phyloP scores from a whole-genome alignment of 2,797 vertebrate genomes.

The Holocentrus rufus region DNA sequence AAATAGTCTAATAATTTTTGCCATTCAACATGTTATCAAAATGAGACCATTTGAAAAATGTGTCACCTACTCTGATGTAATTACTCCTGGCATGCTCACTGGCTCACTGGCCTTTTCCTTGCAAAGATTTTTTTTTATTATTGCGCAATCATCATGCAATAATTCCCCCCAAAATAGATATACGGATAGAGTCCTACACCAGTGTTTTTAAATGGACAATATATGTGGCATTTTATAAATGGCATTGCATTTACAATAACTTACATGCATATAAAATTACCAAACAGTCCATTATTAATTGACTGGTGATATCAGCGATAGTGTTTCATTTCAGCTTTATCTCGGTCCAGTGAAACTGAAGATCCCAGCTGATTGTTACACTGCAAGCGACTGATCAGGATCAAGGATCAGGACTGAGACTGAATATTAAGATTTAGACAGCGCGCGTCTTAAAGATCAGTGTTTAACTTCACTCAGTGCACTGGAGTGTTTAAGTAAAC shows the following conservation, averaged over 20 bases:
- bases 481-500: slow-evolving; percentile 17
- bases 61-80: no score
- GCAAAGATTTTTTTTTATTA: neutral
- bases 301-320: neutral
- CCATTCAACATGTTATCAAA: slow-evolving; percentile 4
- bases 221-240: no score
- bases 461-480: slow-evolving; percentile 10
- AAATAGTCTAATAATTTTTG: slow-evolving; percentile 14
- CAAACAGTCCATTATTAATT: neutral
- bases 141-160: no score
- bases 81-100: no score
- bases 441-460: slow-evolving; percentile 18
- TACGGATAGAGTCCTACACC: no score
- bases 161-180: no score
- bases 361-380: neutral
- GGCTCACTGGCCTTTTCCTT: neutral
- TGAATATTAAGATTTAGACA: slow-evolving; percentile 8
- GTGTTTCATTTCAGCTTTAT: neutral
- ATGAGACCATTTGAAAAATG: no score
- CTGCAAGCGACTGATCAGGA: neutral
- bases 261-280: no score
- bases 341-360: neutral
- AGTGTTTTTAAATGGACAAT: no score
- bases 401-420: neutral
- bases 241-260: no score